phyloP scores from a whole-genome alignment of 30 jellyfish, hydroid and myxozoan species.

The Aurelia aurita region DNA sequence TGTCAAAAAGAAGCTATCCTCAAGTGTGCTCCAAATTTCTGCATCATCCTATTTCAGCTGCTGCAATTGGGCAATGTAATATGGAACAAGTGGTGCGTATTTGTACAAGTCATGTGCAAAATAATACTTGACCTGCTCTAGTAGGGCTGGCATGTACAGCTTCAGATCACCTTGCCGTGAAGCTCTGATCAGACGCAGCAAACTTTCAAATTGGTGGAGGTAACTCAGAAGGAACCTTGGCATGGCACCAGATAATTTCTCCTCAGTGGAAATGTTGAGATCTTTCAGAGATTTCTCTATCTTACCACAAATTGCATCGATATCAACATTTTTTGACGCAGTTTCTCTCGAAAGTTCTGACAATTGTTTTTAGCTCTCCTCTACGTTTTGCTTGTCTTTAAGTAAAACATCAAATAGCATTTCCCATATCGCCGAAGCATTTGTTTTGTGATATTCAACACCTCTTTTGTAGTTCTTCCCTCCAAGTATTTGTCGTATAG shows the following conservation, averaged over 20 bases:
- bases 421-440: constrained; percentile 32
- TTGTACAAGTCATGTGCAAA: too few species aligned
- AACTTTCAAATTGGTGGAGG: constrained; percentile 14
- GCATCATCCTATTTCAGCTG: too few species aligned
- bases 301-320: constrained; percentile 1
- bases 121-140: constrained; percentile 37
- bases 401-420: constrained; percentile 13
- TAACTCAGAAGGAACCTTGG: too few species aligned
- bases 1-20: too few species aligned
- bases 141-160: constrained; percentile 28
- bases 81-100: constrained; percentile 39
- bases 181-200: constrained; percentile 51
- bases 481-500: constrained; percentile 28
- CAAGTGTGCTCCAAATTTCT: too few species aligned
- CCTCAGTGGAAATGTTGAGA: neutral
- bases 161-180: constrained; percentile 28
- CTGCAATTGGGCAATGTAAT: too few species aligned
- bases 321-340: too few species aligned
- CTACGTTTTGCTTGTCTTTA: neutral
- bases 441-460: constrained; percentile 26
- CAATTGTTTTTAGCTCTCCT: too few species aligned
- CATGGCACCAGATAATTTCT: neutral
- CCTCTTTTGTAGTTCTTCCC: constrained; percentile 33
- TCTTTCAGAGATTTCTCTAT: constrained; percentile 5
- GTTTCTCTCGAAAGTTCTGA: neutral